Evolutionary conservation across 2,888 invertebrate genomes (phyloP), one percentile per base, ranked within the genome.

Genomic region (Diarsia dahlii): DNA sequence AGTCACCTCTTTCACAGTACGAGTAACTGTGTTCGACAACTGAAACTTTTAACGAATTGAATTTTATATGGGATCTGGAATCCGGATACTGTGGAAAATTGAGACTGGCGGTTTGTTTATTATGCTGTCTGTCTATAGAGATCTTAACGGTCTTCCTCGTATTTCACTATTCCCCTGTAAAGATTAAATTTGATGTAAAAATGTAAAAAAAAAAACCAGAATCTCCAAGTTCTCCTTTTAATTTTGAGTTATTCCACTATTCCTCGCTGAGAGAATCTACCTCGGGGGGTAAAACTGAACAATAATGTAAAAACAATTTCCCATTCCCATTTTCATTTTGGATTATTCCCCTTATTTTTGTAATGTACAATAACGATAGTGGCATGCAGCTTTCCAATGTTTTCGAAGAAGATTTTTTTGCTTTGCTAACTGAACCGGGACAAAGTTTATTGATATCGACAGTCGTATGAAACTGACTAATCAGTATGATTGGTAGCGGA

Each of bases 1-100:
- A 39, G 18, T 58, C 34, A 58, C 56, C 23, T 3, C 18, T 18
- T 28, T 9, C 9, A 34, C n/a, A 28, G 28, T 50, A 5, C 28
- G 28, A 28, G 28, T 10, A 46, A 60, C 3, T n/a, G 20, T 45
- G 45, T 28, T 50, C 39, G 60, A 52, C 28, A 46, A 10, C 28
- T 45, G 28, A 71, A 71, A 45, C 13, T 71, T 62, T 9, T 71
- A 62, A 71, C 62, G 10, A 45, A 52, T 74, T 62, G 62, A 52
- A 52, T 62, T 74, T 74, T 23, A 18, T 62, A 71, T 46, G 28
- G n/a, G 18, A 28, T 12, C 10, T 28, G 15, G 23, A 50, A 2
- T 2, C 28, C 28, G n/a, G n/a, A n/a, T 45, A n/a, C 9, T 13
- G 20, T n/a, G 6, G 2, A 28, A 60, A 71, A 74, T 28, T 39